Conservation (phyloP, 2,888 invertebrate genomes). For the Drosophila robusta region DNA sequence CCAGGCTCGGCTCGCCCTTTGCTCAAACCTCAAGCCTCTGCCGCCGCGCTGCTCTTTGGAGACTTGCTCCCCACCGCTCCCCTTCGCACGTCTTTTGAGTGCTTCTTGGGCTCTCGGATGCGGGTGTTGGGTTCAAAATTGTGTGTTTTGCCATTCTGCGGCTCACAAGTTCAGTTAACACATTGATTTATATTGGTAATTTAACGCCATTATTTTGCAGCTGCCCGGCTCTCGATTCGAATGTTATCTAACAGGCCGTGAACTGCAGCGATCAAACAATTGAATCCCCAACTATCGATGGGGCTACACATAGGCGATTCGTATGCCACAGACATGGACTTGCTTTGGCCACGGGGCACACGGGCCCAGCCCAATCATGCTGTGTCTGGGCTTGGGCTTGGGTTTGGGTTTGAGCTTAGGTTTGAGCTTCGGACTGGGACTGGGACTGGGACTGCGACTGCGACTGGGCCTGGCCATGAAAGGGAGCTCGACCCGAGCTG, state of each 20-base stretch:
- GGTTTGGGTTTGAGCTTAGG: not conserved
- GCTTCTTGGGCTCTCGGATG: constrained; percentile 40
- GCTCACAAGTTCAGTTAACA: constrained; percentile 48
- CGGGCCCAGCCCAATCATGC: constrained; percentile 37
- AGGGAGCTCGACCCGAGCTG: constrained; percentile 37
- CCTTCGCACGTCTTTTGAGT: constrained; percentile 6
- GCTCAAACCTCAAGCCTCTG: constrained; percentile 15
- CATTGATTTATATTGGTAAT: constrained; percentile 79
- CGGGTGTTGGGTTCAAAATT: constrained; percentile 59
- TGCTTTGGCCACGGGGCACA: constrained; percentile 27
- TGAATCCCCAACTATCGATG: constrained; percentile 23
- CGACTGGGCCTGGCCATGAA: constrained; percentile 27
- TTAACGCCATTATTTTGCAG: constrained; percentile 73
- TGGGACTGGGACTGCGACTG: constrained; percentile 12
- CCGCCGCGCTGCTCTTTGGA: constrained; percentile 39
- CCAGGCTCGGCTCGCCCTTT: constrained; percentile 59
- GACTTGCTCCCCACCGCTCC: constrained; percentile 29
- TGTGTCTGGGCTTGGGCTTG: constrained; percentile 1
- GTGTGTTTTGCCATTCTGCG: constrained; percentile 24
- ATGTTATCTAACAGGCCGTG: constrained; percentile 68
- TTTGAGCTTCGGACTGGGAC: not conserved
- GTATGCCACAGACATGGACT: constrained; percentile 7
- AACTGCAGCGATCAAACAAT: constrained; percentile 73
- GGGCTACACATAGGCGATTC: not conserved
- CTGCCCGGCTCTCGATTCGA: constrained; percentile 32